Base-by-base conservation (phyloP, 2,888 invertebrate species). In the Nipponacmea schrenckii region DNA sequence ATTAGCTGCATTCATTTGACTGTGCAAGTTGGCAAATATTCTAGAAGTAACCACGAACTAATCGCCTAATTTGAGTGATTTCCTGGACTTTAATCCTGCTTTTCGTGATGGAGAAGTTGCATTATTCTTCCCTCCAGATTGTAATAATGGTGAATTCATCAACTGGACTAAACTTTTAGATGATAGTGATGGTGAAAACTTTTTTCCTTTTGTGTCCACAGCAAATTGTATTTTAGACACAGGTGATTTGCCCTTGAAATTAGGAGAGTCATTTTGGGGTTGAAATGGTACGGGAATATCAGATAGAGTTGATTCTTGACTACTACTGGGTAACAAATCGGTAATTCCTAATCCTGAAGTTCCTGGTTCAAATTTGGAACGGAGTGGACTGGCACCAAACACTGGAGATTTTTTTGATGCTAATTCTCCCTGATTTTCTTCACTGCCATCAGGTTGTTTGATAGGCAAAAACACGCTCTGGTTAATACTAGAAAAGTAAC, bases 61-160 rank as follows among this genome's bases (percentile, higher is more conserved):
- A 24, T 69, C 44, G 20, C 50, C 39, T 48, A 69, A 31, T 31
- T 69, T 64, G 20, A 69, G 64, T 27, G 64, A 64, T 39, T 69
- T 69, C 39, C 67, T 67, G 2, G 75, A 70, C 64, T 72, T 70
- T 3, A 48, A 64, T 7, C 24, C n/a, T 45, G n/a, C 2, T 44
- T 46, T 66, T 17, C 50, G 31, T 48, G 64, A 45, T 10, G 39
- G 20, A 39, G 46, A 48, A 27, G 46, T 31, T 8, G 45, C 31
- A 17, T 31, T 8, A 24, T 20, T 26, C 44, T 5, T 27, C n/a
- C 45, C 31, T n/a, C 73, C 71, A 63, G 80, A 74, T 10, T 72
- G 73, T 24, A 84, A 64, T 10, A 84, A 67, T 14, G 84, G 84
- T 15, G 84, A 84, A 70, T 81, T 80, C 72, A 84, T 84, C 20